Evolutionary conservation across 2,888 invertebrate genomes (phyloP).

Genomic region (Andrena fulva): DNA sequence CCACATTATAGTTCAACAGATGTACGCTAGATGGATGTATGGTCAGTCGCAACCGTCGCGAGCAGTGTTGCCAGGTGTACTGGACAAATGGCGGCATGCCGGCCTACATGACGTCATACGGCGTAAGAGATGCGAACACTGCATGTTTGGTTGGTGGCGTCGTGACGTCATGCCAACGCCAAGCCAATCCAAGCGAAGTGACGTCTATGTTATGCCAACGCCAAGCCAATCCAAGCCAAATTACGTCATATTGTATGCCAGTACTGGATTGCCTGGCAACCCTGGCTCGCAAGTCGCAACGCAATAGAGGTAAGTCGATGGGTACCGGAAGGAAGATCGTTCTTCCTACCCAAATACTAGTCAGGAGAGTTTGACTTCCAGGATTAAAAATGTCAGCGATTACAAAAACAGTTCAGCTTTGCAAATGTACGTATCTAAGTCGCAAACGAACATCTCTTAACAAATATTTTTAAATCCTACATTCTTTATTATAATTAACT

Average conservation of each 20-base stretch:
- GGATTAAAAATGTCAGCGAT: conserved; percentile 39
- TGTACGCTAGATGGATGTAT: conserved; percentile 10
- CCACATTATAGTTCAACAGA: neutral
- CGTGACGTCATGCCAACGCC: no score
- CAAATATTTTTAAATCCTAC: neutral
- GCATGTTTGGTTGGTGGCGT: no score
- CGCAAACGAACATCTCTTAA: neutral
- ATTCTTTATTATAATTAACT: conserved; percentile 10
- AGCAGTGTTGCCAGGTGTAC: no score
- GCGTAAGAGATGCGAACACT: no score
- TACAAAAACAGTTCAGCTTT: neutral
- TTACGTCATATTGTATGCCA: no score
- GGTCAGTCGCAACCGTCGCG: neutral
- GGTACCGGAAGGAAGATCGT: neutral
- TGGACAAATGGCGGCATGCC: no score
- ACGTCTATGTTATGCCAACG: no score
- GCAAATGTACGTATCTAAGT: conserved; percentile 24
- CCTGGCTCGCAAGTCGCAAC: no score
- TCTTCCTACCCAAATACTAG: neutral
- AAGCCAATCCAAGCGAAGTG: no score
- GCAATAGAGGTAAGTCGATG: neutral
- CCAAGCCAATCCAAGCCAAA: no score
- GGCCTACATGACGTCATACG: no score
- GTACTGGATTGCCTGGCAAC: no score
- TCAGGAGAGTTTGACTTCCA: neutral